Evolutionary conservation across 2,888 invertebrate genomes (phyloP), one percentile per base, ranked within the genome.

Genomic region (Antheraea yamamai): DNA sequence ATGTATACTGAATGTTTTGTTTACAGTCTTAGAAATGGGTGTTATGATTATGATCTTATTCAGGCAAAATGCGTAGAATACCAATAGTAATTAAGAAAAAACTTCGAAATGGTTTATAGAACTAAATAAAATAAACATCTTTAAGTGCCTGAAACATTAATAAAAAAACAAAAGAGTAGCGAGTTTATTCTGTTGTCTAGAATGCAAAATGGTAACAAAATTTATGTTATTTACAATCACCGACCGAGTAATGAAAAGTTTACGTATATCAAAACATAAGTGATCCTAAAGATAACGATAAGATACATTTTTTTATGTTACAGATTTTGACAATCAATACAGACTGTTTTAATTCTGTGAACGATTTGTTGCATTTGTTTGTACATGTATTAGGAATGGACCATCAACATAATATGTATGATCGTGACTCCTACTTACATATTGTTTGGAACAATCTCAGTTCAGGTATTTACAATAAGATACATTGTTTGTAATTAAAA

Each of bases 391-490:
- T 94, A 23, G 94, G 94, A 0, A 75, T 94, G 74, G 94, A 94
- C n/a, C 94, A 95, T 74, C 94, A 95, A 74, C 94, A 95, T 81
- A 93, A 92, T 73, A 92, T 90, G 89, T 84, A 92, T 75, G 94
- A 95, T 72, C 83, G 94, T 18, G 94, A 94, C 75, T 83, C 86
- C 0, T 94, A 86, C 75, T 79, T 95, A 0, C 88, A 91, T 66
- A 90, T 95, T 61, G 77, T 85, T 8, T 94, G 93, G 94, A 81
- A 89, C 1, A 86, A 93, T 72, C 83, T 94, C 3, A 87, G 89
- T n/a, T 82, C 84, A 79, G 92, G 94, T 92, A 81, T 35, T 39
- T 10, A 12, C 12, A 26, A 66, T 72, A 23, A 18, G 72, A 23
- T 51, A 0, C 10, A 2, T 64, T 64, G 1, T 6, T 58, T 39